These are phyloP conservation scores for Balaenoptera acutorostrata DNA, from an alignment of 2,113 vertebrate genomes.

Conservation along the genomic window DNA sequence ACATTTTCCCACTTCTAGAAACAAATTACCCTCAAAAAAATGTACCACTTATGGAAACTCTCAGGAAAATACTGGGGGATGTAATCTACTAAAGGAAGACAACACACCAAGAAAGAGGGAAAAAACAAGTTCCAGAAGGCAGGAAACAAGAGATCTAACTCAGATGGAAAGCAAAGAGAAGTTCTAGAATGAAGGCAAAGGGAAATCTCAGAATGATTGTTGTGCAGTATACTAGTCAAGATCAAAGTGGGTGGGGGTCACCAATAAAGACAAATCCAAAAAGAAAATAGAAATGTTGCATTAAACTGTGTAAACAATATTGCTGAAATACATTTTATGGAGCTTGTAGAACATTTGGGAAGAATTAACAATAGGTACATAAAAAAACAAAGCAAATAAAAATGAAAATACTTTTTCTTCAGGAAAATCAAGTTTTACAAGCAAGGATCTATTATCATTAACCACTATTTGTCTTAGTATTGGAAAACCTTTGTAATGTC, in stretches of 20 bases:
- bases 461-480: neutral
- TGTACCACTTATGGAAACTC: neutral
- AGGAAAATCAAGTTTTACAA: neutral
- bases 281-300: slow-evolving; percentile 9
- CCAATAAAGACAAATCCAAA: neutral
- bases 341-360: neutral
- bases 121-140: neutral
- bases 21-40: neutral
- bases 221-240: neutral
- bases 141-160: neutral
- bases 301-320: neutral
- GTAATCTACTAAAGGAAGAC: neutral
- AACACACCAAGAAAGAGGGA: neutral
- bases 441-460: neutral
- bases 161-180: slow-evolving; percentile 27
- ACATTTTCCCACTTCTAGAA: neutral
- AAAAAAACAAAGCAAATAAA: neutral
- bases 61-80: neutral
- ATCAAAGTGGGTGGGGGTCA: neutral
- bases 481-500: neutral
- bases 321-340: neutral
- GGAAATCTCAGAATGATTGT: neutral
- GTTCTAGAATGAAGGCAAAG: neutral
- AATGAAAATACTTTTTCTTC: neutral
- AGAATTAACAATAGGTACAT: neutral